Base-by-base conservation (phyloP, 2,888 invertebrate genomes). In the Muschampia staudingeri region DNA sequence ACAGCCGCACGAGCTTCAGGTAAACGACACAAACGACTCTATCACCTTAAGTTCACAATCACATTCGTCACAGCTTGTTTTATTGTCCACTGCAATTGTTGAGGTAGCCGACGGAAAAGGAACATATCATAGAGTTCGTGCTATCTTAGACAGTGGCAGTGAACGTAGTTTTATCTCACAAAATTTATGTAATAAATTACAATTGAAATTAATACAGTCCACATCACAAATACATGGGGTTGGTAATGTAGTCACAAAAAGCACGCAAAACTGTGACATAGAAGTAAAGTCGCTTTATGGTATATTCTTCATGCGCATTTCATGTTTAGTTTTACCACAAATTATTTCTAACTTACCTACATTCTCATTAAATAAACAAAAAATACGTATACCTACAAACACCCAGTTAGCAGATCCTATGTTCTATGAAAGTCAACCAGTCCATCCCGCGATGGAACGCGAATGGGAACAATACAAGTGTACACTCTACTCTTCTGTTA, bases 61-160 rank as follows among this genome's bases (percentile, higher is more conserved):
- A 7, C n/a, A n/a, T 6, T 52, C 52, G 25, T 25, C 25, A 52
- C 52, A n/a, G 0, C 7, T 11, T 42, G 9, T n/a, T 52, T n/a
- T 52, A 6, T n/a, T 52, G 52, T 52, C 52, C 8, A 52, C 52
- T 52, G 52, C 52, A 52, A 7, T 52, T 4, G 19, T 56, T 8
- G 52, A 56, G 52, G 2, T 56, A 56, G 56, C 56, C 56, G 52
- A 56, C 52, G 7, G 19, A 9, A 9, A 19, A 19, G 52, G 52
- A 16, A 56, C 52, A 56, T 56, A 9, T 19, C 52, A 56, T 56
- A n/a, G 9, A 19, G 52, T 19, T 12, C 52, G 52, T n/a, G 52
- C 52, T 19, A 56, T 56, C 52, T 56, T 56, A 56, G 52, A 52
- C 16, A 52, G 52, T 52, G 52, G 52, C n/a, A 52, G 52, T 52